Evolutionary conservation across 2,797 vertebrate species (phyloP).

Genomic region (Apogon talboti): DNA sequence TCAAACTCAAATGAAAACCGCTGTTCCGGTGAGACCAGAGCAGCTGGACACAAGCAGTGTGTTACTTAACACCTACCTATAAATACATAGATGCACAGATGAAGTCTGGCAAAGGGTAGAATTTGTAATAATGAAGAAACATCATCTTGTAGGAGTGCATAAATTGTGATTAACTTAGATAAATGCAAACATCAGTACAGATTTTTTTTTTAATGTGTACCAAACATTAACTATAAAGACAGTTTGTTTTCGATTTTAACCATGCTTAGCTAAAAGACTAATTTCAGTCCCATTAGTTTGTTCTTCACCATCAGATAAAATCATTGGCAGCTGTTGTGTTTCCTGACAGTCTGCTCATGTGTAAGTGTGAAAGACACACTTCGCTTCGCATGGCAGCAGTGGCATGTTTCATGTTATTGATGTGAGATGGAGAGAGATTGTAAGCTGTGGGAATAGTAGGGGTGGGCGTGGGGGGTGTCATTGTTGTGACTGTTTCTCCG

Average conservation of each 20-base stretch:
- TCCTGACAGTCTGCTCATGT: conserved; percentile 29
- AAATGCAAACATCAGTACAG: too few relatives aligned
- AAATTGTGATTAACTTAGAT: not conserved
- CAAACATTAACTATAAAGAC: too few relatives aligned
- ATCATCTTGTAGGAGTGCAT: not conserved
- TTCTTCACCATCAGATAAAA: conserved; percentile 9
- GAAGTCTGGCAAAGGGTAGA: not conserved
- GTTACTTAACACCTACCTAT: conserved; percentile 48
- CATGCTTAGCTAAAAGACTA: too few relatives aligned
- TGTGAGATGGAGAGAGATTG: not conserved
- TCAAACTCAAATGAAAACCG: conserved; percentile 74
- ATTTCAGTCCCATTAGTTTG: not conserved
- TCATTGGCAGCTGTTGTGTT: conserved; percentile 12
- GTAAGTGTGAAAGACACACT: conserved; percentile 25
- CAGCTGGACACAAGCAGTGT: conserved; percentile 59
- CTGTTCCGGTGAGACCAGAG: conserved; percentile 63
- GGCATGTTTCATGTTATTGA: conserved; percentile 21
- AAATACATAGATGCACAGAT: conserved; percentile 8
- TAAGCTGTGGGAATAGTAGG: not conserved
- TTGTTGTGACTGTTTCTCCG: conserved; percentile 18
- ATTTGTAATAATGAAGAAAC: not conserved
- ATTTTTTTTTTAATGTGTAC: too few relatives aligned
- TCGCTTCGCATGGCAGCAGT: conserved; percentile 8
- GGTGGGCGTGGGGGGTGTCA: not conserved
- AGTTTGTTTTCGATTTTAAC: too few relatives aligned